Base-by-base conservation (phyloP, 2,797 vertebrate species). In the Antrozous pallidus region DNA sequence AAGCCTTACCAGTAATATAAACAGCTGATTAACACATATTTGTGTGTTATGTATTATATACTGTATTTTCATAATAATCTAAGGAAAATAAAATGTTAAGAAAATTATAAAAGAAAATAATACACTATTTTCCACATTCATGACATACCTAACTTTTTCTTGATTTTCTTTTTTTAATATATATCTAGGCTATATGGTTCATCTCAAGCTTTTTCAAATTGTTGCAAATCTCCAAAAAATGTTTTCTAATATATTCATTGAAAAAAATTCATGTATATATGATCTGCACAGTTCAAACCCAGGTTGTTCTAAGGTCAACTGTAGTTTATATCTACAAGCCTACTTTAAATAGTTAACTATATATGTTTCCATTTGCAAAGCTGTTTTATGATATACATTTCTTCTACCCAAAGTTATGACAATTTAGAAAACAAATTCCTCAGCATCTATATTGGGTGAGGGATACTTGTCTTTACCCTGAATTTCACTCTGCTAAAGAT, bases 371-470 rank as follows among this genome's bases (percentile, higher is more conserved):
- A 69, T 22, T 18, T 93, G 8, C 36, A 83, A 71, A 86, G 31
- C 8, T 82, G 13, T 90, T 91, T 80, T 80, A 65, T 28, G 9
- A 86, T 45, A 67, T 3, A 24, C 5, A 51, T 74, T 78, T 81
- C 47, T 71, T 95, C 54, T 45, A 88, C 6, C 54, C 13, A 67
- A n/a, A 71, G 6, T 91, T 79, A 16, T 17, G 71, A 92, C 14
- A 49, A 65, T n/a, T 91, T 81, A 88, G 77, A 83, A 84, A 85
- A 91, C 17, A n/a, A 61, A 80, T 58, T 83, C 85, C 74, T 92
- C 8, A 63, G 40, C 77, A 87, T 56, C 26, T 81, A 11, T n/a
- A 75, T 67, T 38, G 22, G 24, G 45, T 3, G 38, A 40, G 31
- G 36, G 38, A 28, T 33, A 51, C 40, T 74, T 31, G 4, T 49